A percentile compares a stretch with the other conserved stretches of the same genome.
phyloP scores from a whole-genome alignment of 2,113 vertebrate genomes.

The Labeo catla region DNA sequence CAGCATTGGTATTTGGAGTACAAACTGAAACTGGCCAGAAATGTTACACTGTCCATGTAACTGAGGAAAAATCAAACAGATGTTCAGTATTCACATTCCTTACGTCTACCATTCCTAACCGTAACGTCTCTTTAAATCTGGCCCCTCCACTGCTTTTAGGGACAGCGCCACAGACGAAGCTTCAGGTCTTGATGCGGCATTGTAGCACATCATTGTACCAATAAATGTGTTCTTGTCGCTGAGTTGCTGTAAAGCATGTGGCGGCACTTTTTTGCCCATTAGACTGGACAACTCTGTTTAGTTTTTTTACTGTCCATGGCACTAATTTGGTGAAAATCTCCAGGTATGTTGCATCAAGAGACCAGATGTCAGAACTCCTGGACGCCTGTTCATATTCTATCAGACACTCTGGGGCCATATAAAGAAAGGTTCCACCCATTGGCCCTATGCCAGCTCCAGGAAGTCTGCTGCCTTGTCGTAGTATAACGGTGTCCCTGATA shows the following conservation, averaged over 20 bases:
- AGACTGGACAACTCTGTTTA: neutral
- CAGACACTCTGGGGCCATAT: conserved; percentile 13
- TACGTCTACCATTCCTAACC: neutral
- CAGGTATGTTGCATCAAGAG: conserved; percentile 16
- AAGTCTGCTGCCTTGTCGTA: neutral
- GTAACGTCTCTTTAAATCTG: neutral
- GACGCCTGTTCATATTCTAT: neutral
- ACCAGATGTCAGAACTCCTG: conserved; percentile 2
- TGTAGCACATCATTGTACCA: no score
- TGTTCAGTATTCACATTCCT: no score
- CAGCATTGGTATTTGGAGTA: no score
- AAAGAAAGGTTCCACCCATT: conserved; percentile 15
- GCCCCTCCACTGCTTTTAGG: no score
- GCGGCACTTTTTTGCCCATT: neutral
- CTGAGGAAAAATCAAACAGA: no score
- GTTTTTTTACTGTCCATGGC: neutral
- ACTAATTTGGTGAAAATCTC: conserved; percentile 23
- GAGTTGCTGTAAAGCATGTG: neutral
- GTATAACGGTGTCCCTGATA: neutral
- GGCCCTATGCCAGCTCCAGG: no score
- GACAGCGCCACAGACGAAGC: no score
- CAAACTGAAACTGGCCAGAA: no score
- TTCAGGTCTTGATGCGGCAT: no score
- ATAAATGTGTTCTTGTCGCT: neutral
- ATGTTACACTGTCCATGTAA: no score